Conservation (phyloP, 2,113 vertebrate species). For the Heterochromis multidens region DNA sequence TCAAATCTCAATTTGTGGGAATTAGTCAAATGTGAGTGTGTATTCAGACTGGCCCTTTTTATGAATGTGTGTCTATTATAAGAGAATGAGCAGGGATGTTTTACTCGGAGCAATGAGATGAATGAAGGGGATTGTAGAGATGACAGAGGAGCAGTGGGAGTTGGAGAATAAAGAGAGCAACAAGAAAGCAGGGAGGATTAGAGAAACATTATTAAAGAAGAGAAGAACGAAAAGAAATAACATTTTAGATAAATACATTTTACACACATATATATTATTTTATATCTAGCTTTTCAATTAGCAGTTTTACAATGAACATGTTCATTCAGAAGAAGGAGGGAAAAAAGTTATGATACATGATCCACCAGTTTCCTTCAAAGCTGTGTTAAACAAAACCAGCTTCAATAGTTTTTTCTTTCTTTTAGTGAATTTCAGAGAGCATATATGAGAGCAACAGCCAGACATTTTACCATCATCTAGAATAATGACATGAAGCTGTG, state of each 20-base stretch:
- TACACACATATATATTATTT: background rate
- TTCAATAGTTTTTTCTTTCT: background rate
- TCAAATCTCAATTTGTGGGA: conserved; percentile 25
- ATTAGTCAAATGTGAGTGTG: conserved; percentile 14
- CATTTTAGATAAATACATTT: background rate
- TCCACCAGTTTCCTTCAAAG: background rate
- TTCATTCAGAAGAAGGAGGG: background rate
- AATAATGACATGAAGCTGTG: conserved; percentile 1
- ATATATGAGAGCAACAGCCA: background rate
- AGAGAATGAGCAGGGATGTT: background rate
- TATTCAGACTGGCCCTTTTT: background rate
- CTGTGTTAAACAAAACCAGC: background rate
- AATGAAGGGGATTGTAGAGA: background rate
- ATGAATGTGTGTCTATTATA: background rate
- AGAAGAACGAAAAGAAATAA: background rate
- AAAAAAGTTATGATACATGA: background rate
- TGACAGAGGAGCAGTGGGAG: background rate
- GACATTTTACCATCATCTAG: background rate
- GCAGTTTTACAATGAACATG: background rate
- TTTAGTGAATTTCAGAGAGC: background rate
- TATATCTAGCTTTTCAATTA: background rate
- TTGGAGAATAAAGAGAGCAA: background rate
- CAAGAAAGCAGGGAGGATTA: background rate
- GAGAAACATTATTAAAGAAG: background rate
- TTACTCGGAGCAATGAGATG: background rate